phyloP scores from a whole-genome alignment of 1,140 invertebrate species.

The Acromyrmex heyeri region DNA sequence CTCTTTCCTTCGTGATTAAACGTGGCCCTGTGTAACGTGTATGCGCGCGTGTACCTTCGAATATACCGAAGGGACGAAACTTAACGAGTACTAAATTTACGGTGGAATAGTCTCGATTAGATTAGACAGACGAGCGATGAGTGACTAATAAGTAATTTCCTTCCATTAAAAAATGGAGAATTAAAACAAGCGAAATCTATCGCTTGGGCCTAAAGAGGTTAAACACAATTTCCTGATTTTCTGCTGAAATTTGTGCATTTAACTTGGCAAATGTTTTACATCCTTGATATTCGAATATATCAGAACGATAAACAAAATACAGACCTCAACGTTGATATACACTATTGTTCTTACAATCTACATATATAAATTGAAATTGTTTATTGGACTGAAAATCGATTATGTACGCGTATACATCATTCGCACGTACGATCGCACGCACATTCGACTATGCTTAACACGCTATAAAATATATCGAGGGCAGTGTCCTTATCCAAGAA shows the following conservation, averaged over 20 bases:
- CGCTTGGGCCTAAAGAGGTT: neutral
- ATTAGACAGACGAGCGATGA: conserved; percentile 25
- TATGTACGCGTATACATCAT: neutral
- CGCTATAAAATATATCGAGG: conserved; percentile 65
- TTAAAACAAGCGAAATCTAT: neutral
- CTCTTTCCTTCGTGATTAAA: conserved; percentile 65
- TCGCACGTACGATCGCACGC: neutral
- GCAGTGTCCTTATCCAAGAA: conserved; percentile 60
- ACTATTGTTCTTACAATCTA: neutral
- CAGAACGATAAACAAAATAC: neutral
- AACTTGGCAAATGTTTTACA: neutral
- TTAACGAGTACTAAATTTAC: conserved; percentile 83
- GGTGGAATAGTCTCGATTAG: conserved; percentile 44
- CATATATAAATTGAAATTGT: neutral
- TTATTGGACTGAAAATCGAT: neutral
- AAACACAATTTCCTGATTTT: neutral
- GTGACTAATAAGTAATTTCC: neutral
- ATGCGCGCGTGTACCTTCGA: conserved; percentile 40
- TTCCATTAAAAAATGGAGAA: conserved; percentile 17
- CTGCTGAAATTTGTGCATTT: neutral
- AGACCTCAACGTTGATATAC: neutral
- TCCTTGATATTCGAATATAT: neutral
- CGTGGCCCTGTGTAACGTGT: neutral
- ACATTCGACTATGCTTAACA: conserved; percentile 60
- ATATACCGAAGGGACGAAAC: conserved; percentile 72